Conservation (phyloP, 2,888 invertebrate genomes). For the Lasioglossum pauxillum region DNA sequence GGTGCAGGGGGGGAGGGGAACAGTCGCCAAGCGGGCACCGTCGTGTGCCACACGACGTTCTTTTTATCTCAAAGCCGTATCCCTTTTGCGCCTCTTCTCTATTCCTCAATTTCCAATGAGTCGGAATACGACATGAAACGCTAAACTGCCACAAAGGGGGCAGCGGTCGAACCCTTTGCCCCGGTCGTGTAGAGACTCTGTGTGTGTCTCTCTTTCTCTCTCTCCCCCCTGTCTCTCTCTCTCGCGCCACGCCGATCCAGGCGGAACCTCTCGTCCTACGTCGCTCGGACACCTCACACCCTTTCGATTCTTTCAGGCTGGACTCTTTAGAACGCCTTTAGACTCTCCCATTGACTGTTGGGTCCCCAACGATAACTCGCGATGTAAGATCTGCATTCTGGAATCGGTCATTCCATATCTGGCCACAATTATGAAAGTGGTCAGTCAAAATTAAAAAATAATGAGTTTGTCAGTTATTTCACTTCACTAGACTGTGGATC, state of each 20-base stretch:
- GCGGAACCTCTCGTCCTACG: conserved; percentile 42
- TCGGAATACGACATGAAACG: conserved; percentile 84
- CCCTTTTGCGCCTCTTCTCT: conserved; percentile 78
- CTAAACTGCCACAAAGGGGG: conserved; percentile 83
- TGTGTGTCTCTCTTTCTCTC: conserved; percentile 41
- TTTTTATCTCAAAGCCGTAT: conserved; percentile 82
- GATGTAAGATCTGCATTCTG: not conserved
- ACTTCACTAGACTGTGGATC: too few relatives aligned
- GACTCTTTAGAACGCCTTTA: not conserved
- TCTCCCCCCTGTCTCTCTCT: not conserved
- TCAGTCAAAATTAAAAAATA: too few relatives aligned
- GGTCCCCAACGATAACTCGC: not conserved
- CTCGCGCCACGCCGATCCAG: conserved; percentile 11
- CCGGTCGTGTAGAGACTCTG: conserved; percentile 39
- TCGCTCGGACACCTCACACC: conserved; percentile 41
- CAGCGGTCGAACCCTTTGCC: conserved; percentile 70
- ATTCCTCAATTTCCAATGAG: conserved; percentile 84
- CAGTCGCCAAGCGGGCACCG: conserved; percentile 35
- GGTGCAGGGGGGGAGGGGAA: conserved; percentile 7
- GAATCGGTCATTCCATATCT: too few relatives aligned
- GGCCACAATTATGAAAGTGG: too few relatives aligned
- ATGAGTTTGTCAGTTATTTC: too few relatives aligned
- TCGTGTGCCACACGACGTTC: conserved; percentile 66
- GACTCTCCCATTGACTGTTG: not conserved
- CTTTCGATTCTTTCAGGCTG: conserved; percentile 55